Percentiles rank a stretch among this genome's conserved stretches.
phyloP scores from a whole-genome alignment of 2,797 vertebrate species.

The Garrulus glandarius region DNA sequence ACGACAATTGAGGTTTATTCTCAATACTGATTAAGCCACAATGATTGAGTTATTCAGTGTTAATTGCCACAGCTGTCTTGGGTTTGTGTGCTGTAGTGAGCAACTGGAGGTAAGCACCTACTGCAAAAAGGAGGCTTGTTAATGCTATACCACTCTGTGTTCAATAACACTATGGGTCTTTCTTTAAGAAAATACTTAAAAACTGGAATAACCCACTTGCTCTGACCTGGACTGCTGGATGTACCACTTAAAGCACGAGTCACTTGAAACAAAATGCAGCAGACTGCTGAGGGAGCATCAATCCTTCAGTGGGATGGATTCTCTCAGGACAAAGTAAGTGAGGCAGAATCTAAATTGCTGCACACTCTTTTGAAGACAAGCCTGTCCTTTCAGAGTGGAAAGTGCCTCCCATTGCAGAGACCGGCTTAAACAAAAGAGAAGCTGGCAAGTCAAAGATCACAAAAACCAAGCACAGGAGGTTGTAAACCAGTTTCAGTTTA shows the following conservation, averaged over 20 bases:
- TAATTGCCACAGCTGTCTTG: background rate
- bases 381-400: background rate
- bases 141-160: background rate
- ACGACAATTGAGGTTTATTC: background rate
- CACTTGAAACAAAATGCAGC: background rate
- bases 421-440: background rate
- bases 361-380: background rate
- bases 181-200: background rate
- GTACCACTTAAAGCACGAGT: background rate
- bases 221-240: background rate
- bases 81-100: background rate
- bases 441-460: background rate
- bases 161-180: background rate
- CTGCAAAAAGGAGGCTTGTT: background rate
- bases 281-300: background rate
- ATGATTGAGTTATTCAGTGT: background rate
- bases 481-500: background rate
- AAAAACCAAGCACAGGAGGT: background rate
- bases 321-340: background rate
- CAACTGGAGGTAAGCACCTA: background rate
- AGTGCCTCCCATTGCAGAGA: background rate
- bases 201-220: background rate
- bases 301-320: background rate
- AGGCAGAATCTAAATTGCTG: background rate
- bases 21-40: background rate